A percentile compares a stretch with the other conserved stretches of the same genome.
These are phyloP conservation scores for Thunnus maccoyii DNA, from an alignment of 2,113 vertebrate species.

Conservation along the genomic window DNA sequence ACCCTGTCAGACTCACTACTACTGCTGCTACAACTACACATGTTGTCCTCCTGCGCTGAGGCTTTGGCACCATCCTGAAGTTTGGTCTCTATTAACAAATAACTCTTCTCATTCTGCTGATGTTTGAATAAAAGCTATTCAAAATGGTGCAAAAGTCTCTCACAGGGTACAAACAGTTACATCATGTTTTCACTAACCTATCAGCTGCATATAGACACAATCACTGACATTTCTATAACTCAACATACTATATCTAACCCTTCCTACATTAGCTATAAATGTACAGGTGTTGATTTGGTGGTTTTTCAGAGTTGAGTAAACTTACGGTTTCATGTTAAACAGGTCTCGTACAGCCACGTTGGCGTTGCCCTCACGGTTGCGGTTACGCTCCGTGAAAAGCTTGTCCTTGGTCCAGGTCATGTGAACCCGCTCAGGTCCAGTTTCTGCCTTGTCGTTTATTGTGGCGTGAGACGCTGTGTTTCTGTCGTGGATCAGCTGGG, in stretches of 20 bases:
- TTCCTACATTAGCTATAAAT: not conserved
- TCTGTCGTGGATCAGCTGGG: constrained; percentile 95
- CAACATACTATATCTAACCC: not conserved
- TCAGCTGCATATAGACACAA: too few relatives aligned
- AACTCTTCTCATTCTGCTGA: not conserved
- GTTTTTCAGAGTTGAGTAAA: not conserved
- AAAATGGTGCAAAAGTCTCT: constrained; percentile 64
- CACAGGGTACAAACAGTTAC: constrained; percentile 37
- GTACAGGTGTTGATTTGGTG: not conserved
- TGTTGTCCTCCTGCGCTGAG: constrained; percentile 34
- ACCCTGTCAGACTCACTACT: constrained; percentile 11
- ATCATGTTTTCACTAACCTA: not conserved
- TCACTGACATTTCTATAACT: too few relatives aligned
- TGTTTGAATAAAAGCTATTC: not conserved
- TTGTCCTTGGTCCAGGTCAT: constrained; percentile 99
- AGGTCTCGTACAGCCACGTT: constrained; percentile 89
- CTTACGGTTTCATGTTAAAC: constrained; percentile 98
- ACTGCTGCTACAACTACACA: constrained; percentile 17
- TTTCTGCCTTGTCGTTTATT: constrained; percentile 76
- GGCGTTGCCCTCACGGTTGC: constrained; percentile 84
- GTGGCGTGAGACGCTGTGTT: constrained; percentile 90
- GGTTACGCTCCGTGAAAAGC: constrained; percentile 88
- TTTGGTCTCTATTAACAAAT: not conserved
- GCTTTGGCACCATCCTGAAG: constrained; percentile 59
- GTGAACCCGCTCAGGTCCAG: constrained; percentile 88